phyloP scores from a whole-genome alignment of 2,797 vertebrate genomes.

The Mycteria americana region DNA sequence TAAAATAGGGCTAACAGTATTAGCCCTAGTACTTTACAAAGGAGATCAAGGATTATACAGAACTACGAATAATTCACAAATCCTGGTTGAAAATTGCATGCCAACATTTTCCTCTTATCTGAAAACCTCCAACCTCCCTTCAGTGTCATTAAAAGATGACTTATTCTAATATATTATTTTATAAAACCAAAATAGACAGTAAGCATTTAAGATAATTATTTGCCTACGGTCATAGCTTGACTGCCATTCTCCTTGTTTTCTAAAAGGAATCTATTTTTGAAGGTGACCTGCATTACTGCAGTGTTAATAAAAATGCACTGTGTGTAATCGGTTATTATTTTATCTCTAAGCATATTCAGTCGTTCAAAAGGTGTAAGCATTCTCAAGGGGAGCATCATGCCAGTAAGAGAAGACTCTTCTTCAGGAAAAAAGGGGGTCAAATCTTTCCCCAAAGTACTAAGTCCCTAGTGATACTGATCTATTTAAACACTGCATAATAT shows the following conservation, averaged over 20 bases:
- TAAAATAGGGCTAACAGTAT: background rate
- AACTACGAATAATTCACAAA: constrained; percentile 8
- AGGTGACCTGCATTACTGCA: constrained; percentile 60
- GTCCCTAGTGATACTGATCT: background rate
- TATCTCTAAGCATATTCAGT: constrained; percentile 56
- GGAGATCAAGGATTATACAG: constrained; percentile 3
- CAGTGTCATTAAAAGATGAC: background rate
- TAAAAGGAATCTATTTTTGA: constrained; percentile 29
- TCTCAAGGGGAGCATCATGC: background rate
- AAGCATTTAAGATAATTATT: background rate
- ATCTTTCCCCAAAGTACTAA: background rate
- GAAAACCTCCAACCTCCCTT: background rate
- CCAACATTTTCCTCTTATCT: constrained; percentile 11
- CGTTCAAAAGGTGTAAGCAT: constrained; percentile 28
- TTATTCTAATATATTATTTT: background rate
- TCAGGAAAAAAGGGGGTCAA: background rate
- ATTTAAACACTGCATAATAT: background rate
- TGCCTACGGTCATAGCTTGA: background rate
- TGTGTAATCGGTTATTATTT: constrained; percentile 56
- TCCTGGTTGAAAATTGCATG: constrained; percentile 14
- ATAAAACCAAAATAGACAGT: background rate
- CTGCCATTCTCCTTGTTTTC: background rate
- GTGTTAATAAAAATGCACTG: constrained; percentile 66
- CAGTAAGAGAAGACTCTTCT: background rate
- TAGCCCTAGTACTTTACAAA: background rate